A percentile compares a stretch with the other conserved stretches of the same genome.
Conservation (phyloP, 2,797 vertebrate genomes). For the Schizopygopsis pylzovi region DNA sequence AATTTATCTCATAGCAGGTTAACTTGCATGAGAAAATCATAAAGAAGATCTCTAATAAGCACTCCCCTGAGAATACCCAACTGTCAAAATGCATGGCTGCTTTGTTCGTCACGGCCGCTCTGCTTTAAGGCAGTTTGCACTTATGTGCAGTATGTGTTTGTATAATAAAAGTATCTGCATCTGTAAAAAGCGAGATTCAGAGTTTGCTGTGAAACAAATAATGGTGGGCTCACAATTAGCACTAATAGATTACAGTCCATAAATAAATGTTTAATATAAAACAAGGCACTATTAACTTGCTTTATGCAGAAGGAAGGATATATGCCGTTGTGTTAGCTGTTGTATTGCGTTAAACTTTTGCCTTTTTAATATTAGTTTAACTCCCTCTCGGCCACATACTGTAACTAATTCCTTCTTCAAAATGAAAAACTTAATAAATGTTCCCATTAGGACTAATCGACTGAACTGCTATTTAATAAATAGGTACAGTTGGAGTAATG, state of each 20-base stretch:
- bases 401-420: too few relatives aligned
- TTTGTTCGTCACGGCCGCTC: neutral
- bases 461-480: neutral
- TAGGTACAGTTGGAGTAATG: neutral
- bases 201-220: neutral
- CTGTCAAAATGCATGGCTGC: constrained; percentile 13
- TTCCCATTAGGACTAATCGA: neutral
- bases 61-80: neutral
- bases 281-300: neutral
- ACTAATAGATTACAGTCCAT: neutral
- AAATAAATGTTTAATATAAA: neutral
- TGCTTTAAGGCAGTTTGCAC: neutral
- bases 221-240: neutral
- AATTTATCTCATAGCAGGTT: neutral
- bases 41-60: neutral
- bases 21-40: constrained; percentile 12
- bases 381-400: neutral
- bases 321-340: neutral
- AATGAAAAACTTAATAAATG: neutral
- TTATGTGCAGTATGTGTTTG: constrained; percentile 1
- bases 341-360: neutral
- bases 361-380: neutral
- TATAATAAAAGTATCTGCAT: neutral
- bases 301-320: neutral
- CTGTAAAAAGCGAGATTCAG: neutral